Evolutionary conservation across 2,113 vertebrate species (phyloP).

Genomic region (Anarhynchus alexandrinus): DNA sequence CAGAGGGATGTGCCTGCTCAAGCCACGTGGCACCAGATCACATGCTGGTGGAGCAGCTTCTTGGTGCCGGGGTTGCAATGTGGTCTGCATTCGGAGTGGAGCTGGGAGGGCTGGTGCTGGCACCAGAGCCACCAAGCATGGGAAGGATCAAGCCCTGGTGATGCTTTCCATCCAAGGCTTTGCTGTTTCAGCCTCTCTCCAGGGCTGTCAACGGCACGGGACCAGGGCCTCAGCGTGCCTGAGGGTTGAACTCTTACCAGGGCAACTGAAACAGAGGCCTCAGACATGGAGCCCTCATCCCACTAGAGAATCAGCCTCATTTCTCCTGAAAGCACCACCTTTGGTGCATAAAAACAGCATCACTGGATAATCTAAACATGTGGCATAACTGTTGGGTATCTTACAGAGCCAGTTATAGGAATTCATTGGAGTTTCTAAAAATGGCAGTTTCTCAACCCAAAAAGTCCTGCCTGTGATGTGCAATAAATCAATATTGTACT

Average conservation of each 20-base stretch:
- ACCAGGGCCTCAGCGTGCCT: accelerated
- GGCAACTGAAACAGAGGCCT: background rate
- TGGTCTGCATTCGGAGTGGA: accelerated
- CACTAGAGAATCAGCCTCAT: background rate
- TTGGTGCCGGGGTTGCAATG: accelerated
- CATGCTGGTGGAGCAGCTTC: background rate
- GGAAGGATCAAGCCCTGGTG: background rate
- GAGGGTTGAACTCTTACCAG: background rate
- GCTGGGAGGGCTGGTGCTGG: background rate
- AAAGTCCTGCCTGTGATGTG: background rate
- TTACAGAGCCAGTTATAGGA: background rate
- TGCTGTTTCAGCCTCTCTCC: background rate
- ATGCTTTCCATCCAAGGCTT: background rate
- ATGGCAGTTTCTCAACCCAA: background rate
- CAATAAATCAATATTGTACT: background rate
- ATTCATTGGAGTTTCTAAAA: background rate
- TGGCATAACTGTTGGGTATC: background rate
- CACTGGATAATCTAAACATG: background rate
- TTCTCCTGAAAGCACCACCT: background rate
- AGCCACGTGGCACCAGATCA: background rate
- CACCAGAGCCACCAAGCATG: accelerated
- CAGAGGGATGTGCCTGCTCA: background rate
- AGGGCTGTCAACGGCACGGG: background rate
- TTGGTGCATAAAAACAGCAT: background rate
- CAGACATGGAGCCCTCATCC: background rate